These are phyloP conservation scores for Amblyteles armatorius DNA, from an alignment of 2,888 invertebrate species.

Conservation along the genomic window DNA sequence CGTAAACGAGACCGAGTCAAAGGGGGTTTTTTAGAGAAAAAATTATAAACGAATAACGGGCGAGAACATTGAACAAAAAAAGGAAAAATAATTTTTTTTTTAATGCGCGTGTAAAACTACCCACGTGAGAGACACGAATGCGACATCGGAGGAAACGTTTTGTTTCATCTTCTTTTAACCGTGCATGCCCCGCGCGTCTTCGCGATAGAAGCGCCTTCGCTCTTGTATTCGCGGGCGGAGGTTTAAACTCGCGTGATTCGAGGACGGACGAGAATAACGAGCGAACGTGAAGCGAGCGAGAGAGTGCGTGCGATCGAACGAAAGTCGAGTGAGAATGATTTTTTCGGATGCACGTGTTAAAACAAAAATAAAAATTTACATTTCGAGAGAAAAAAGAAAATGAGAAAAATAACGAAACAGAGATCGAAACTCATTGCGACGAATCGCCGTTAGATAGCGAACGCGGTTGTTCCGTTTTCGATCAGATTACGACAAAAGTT, in stretches of 20 bases:
- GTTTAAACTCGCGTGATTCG: conserved; percentile 4
- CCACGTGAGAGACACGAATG: conserved; percentile 51
- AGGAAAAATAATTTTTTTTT: neutral
- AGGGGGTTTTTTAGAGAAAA: conserved; percentile 19
- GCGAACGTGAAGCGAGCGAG: conserved; percentile 21
- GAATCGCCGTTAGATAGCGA: neutral
- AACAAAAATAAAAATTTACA: conserved; percentile 35
- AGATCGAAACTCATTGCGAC: conserved; percentile 1
- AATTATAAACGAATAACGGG: conserved; percentile 28
- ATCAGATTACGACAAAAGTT: conserved; percentile 16
- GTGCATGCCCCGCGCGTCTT: conserved; percentile 27
- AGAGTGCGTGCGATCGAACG: conserved; percentile 17
- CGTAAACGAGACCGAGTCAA: conserved; percentile 22
- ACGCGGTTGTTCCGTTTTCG: conserved; percentile 40
- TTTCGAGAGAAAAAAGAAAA: conserved; percentile 32
- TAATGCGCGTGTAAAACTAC: conserved; percentile 37
- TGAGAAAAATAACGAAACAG: conserved; percentile 21
- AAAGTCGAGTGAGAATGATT: conserved; percentile 50
- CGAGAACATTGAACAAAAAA: conserved; percentile 24
- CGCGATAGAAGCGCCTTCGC: neutral
- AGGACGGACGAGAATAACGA: conserved; percentile 36
- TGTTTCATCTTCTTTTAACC: conserved; percentile 19
- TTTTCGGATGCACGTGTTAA: conserved; percentile 40
- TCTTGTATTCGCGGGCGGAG: neutral
- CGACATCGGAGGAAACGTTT: conserved; percentile 55